A percentile compares a stretch with the other conserved stretches of the same genome.
Conservation (phyloP, 2,797 vertebrate species). For the Numenius phaeopus region DNA sequence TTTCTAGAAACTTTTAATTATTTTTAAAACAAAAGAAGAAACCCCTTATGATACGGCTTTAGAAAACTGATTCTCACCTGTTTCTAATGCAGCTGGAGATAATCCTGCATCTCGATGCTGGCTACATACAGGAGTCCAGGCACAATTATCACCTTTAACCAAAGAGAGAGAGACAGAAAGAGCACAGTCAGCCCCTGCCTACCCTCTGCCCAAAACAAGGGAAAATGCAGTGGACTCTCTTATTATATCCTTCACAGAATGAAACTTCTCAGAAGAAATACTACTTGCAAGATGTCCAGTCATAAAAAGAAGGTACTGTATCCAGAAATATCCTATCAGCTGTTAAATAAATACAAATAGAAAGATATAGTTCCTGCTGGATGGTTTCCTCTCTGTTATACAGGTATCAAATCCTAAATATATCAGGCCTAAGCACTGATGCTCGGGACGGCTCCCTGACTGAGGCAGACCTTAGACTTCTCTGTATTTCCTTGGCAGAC, state of each 20-base stretch:
- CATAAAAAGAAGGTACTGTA: background rate
- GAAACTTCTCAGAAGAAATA: background rate
- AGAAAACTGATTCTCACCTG: constrained; percentile 76
- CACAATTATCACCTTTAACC: constrained; percentile 82
- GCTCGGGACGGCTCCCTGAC: background rate
- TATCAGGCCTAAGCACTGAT: background rate
- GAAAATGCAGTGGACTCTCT: background rate
- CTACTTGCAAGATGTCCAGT: background rate
- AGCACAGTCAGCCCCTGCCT: constrained; percentile 27
- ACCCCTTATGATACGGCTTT: background rate
- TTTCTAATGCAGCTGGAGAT: constrained; percentile 79
- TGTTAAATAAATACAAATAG: background rate
- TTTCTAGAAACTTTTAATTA: background rate
- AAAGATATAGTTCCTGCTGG: background rate
- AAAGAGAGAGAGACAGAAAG: background rate
- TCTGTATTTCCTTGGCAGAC: background rate
- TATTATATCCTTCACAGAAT: background rate
- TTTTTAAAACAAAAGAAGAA: background rate
- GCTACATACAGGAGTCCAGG: constrained; percentile 74
- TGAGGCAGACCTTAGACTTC: background rate
- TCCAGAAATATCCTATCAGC: background rate
- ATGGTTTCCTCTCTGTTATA: background rate
- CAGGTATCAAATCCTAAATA: background rate
- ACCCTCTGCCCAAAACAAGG: background rate
- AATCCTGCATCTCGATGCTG: constrained; percentile 76